Percentiles rank a stretch among this genome's conserved stretches.
Conservation (phyloP, 2,888 invertebrate genomes). For the Coremacera marginata region DNA sequence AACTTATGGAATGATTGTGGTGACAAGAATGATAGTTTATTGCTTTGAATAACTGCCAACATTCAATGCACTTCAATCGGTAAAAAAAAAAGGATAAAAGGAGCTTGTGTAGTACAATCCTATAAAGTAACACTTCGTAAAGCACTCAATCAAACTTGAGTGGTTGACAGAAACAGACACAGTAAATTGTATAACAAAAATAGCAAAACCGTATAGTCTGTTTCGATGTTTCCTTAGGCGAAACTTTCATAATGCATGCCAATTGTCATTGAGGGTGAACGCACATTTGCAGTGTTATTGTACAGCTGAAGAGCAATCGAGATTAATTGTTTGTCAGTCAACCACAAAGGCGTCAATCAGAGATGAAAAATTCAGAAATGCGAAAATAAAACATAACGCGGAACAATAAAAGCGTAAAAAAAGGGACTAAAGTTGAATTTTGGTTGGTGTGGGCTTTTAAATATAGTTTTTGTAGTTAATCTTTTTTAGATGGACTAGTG, state of each 20-base stretch:
- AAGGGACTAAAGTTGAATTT: background rate
- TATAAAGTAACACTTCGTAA: too few relatives aligned
- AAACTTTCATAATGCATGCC: background rate
- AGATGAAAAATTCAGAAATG: conserved; percentile 61
- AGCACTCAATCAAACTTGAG: conserved; percentile 16
- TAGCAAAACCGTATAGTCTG: conserved; percentile 25
- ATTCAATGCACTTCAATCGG: too few relatives aligned
- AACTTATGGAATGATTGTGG: too few relatives aligned
- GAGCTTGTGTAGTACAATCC: too few relatives aligned
- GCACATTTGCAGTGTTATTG: conserved; percentile 7
- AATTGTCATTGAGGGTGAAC: conserved; percentile 26
- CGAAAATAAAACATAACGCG: conserved; percentile 60
- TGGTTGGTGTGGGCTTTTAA: background rate
- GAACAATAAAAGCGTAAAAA: conserved; percentile 23
- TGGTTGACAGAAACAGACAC: conserved; percentile 20
- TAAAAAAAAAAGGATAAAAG: too few relatives aligned
- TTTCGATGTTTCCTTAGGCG: background rate
- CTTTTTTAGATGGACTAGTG: too few relatives aligned
- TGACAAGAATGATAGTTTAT: too few relatives aligned
- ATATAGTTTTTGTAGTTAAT: background rate
- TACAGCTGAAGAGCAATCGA: conserved; percentile 48
- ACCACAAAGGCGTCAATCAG: conserved; percentile 56
- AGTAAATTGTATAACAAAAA: conserved; percentile 18
- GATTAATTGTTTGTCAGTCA: conserved; percentile 51
- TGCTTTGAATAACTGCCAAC: too few relatives aligned